These are phyloP conservation scores for Sarotherodon lohbergeri DNA, from an alignment of 2,113 vertebrate species.

Conservation along the genomic window DNA sequence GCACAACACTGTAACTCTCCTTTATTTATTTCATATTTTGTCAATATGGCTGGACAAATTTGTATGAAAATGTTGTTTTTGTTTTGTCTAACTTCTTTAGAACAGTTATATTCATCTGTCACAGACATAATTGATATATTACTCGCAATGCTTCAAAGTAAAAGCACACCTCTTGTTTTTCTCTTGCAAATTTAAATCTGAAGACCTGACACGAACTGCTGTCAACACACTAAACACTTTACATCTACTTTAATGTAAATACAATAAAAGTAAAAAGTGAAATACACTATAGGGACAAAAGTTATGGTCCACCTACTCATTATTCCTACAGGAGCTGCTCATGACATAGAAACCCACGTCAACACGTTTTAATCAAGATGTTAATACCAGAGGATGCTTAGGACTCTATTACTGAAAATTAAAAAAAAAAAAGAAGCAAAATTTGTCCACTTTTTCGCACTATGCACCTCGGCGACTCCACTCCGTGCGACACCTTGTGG, in stretches of 20 bases:
- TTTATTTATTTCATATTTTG: not conserved
- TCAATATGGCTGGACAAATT: not conserved
- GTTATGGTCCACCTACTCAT: not conserved
- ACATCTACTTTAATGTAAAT: not conserved
- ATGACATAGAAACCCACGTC: not conserved
- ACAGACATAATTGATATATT: not conserved
- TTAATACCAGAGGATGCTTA: not conserved
- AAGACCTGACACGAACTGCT: not conserved
- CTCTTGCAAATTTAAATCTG: not conserved
- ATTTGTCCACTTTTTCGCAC: not conserved
- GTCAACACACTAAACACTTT: not conserved
- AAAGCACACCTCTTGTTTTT: not conserved
- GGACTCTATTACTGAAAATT: not conserved
- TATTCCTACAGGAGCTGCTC: not conserved
- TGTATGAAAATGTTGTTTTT: not conserved
- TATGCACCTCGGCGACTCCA: not conserved
- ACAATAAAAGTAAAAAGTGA: not conserved
- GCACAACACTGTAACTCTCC: not conserved
- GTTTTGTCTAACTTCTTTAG: not conserved
- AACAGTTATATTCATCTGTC: not conserved
- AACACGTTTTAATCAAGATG: not conserved
- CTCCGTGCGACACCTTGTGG: not conserved
- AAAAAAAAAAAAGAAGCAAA: not conserved
- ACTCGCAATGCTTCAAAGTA: not conserved
- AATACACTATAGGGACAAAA: not conserved